Base-by-base conservation (phyloP, 1,140 invertebrate species). In the Bombus soroeensis region DNA sequence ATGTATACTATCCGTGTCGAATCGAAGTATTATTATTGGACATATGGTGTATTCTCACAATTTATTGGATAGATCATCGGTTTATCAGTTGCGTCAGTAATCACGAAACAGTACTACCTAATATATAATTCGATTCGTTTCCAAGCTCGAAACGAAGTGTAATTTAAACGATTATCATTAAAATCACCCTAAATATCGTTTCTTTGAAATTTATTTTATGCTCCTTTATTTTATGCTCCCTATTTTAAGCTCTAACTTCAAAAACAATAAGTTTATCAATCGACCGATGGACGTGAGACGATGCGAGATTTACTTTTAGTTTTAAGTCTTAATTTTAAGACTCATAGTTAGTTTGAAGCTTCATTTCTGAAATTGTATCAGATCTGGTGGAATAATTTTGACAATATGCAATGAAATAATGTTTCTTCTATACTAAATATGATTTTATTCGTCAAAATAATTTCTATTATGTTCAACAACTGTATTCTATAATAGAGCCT, bases 1-100 rank as follows among this genome's bases (percentile, higher is more conserved):
- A 37, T 64, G 32, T 47, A 68, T 41, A 68, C 12, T 47, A 28
- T 34, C 41, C n/a, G 25, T 41, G 34, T 47, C 22, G 39, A 62
- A 74, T 41, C n/a, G 37, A 43, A 74, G 22, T 57, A 53, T 62
- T 43, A 72, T 81, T 59, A 81, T 73, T 5, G 25, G 2, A 43
- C 70, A 81, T 39, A 37, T 62, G 70, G 70, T 43, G 12, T 43
- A 62, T 64, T 81, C 80, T 73, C 80, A 81, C 68, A 39, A 37
- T 81, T 62, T 81, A 74, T 81, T 81, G 71, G 70, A 81, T n/a
- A 34, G 37, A 62, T 74, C 53, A 59, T 81, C 37, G 68, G 53
- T 62, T 62, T 74, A 81, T 81, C 70, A 43, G 34, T 47, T 34
- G 12, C 12, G 5, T n/a, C 64, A 43, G 57, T 0, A 73, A 8